Percentiles rank a stretch among this genome's conserved stretches.
phyloP scores from a whole-genome alignment of 2,888 invertebrate genomes.

The Stenchaetothrips biformis region DNA sequence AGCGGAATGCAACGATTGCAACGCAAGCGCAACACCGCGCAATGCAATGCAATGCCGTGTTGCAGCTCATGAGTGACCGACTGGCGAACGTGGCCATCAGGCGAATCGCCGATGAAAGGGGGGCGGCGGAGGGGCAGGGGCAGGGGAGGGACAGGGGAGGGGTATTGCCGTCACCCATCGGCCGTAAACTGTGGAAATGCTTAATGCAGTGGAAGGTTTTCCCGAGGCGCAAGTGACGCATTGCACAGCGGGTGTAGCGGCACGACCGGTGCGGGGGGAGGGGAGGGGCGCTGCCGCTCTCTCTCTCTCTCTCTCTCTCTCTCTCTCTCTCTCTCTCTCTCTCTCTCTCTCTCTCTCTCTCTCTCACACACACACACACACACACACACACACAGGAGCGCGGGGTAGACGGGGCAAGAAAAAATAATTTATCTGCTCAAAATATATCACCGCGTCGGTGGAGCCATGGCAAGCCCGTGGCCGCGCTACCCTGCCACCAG shows the following conservation, averaged over 20 bases:
- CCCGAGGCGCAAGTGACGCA: conserved; percentile 23
- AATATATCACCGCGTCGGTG: conserved; percentile 13
- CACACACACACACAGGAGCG: background rate
- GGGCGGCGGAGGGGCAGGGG: background rate
- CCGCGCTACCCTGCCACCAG: too few relatives aligned
- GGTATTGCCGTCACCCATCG: conserved; percentile 4
- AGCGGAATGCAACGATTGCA: background rate
- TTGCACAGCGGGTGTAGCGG: background rate
- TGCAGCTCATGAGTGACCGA: background rate
- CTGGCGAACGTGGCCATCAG: background rate
- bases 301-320: too few relatives aligned
- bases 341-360: too few relatives aligned
- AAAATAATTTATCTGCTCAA: conserved; percentile 19
- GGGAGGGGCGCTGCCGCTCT: too few relatives aligned
- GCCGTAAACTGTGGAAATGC: conserved; percentile 20
- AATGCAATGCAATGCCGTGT: background rate
- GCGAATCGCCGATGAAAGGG: background rate
- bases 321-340: too few relatives aligned
- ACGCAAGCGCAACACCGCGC: background rate
- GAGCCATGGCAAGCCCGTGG: background rate
- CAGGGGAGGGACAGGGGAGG: background rate
- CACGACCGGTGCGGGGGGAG: too few relatives aligned
- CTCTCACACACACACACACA: too few relatives aligned
- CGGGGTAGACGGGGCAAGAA: conserved; percentile 1
- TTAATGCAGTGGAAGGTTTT: conserved; percentile 23